Evolutionary conservation across 2,888 invertebrate species (phyloP), one percentile per base, ranked within the genome.

Genomic region (Oxystoma pomonae): DNA sequence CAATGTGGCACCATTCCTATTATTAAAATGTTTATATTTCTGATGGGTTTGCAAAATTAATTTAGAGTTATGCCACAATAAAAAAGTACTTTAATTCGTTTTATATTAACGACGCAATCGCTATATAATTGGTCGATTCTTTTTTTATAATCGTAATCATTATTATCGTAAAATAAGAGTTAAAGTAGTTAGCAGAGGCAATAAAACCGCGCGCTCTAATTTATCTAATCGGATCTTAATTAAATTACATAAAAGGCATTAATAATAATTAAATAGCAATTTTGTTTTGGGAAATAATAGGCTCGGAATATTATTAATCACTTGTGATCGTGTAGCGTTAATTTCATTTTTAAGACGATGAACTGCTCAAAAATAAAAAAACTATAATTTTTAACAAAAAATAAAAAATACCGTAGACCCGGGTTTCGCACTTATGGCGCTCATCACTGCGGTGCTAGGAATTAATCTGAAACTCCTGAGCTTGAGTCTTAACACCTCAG

Each of bases 171-270:
- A 35, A 35, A 35, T 35, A 35, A 35, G 35, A 35, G 35, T 35
- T 35, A 35, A 35, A 35, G 35, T 35, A 35, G 35, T 35, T 35
- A 35, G 35, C 35, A 35, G 12, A 35, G 12, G 35, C 35, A 35
- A 35, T 35, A 35, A 35, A 35, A 35, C 35, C 35, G 35, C 35
- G 35, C 35, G 35, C 19, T 19, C 53, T 53, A 75, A 76, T 76
- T 75, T 71, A 73, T 71, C 73, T 77, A 77, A 77, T 77, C 71
- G 73, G 67, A 72, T 70, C 73, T 76, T 77, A 78, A 77, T 76
- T 74, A 73, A 76, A 77, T 78, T 78, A 77, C 75, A 68, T 72
- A 72, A 71, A 72, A 70, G 58, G 68, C 73, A 72, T 73, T 74
- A 73, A 71, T 73, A 71, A 71, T 73, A 71, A 74, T 75, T 72